These are phyloP conservation scores for Spizaetus ornatus DNA, from an alignment of 2,113 vertebrate genomes.

Conservation along the genomic window DNA sequence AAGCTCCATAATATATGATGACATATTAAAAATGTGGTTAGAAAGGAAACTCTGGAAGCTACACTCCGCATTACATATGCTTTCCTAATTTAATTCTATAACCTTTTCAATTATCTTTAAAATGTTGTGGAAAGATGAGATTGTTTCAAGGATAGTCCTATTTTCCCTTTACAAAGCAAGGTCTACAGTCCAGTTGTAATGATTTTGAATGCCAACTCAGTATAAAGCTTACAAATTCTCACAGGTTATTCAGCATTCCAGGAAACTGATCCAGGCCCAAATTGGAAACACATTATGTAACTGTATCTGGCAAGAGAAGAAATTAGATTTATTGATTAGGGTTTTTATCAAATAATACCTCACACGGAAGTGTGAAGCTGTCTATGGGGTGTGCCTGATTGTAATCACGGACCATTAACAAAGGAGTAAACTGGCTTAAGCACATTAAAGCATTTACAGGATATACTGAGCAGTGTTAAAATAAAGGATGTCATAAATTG, in stretches of 20 bases:
- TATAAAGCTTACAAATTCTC: background rate
- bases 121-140: background rate
- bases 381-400: background rate
- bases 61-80: background rate
- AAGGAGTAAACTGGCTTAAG: conserved; percentile 38
- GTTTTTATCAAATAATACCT: conserved; percentile 47
- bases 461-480: conserved; percentile 32
- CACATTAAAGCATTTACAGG: conserved; percentile 48
- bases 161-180: background rate
- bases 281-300: conserved; percentile 35
- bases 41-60: background rate
- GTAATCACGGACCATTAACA: conserved; percentile 4
- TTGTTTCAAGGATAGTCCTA: background rate
- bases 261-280: background rate
- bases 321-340: conserved; percentile 42
- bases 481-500: conserved; percentile 49
- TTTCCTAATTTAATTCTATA: background rate
- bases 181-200: background rate
- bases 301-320: conserved; percentile 21
- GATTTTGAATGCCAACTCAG: background rate
- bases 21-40: background rate
- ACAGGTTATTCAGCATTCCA: conserved; percentile 6
- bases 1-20: background rate
- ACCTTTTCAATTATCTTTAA: background rate
- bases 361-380: background rate